Conservation (phyloP, 2,113 vertebrate genomes). For the Alexandromys fortis region DNA sequence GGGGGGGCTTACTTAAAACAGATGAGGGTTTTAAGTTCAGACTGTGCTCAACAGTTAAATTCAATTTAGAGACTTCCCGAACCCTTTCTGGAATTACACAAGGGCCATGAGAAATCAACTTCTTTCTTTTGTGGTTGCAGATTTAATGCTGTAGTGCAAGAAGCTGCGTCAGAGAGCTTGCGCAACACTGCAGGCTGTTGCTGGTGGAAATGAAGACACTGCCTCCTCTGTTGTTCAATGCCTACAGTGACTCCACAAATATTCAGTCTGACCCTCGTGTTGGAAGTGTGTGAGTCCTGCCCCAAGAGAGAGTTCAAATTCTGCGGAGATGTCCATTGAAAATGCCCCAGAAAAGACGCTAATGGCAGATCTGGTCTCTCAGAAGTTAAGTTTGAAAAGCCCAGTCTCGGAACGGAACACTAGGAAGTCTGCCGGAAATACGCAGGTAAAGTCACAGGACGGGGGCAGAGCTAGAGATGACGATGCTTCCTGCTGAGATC, state of each 20-base stretch:
- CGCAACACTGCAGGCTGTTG: constrained; percentile 56
- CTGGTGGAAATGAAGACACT: constrained; percentile 27
- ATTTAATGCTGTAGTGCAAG: constrained; percentile 74
- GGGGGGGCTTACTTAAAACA: constrained; percentile 73
- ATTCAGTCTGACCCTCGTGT: background rate
- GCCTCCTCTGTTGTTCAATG: constrained; percentile 69
- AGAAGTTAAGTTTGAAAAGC: constrained; percentile 61
- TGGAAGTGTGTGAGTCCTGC: background rate
- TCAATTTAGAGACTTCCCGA: constrained; percentile 78
- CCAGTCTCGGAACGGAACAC: constrained; percentile 42
- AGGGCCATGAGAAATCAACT: constrained; percentile 74
- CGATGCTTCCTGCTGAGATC: constrained; percentile 44
- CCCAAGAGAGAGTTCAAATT: constrained; percentile 36
- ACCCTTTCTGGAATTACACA: constrained; percentile 74
- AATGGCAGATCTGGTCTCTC: constrained; percentile 5
- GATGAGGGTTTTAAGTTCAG: constrained; percentile 68
- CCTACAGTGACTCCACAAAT: constrained; percentile 53
- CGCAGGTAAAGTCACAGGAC: constrained; percentile 3
- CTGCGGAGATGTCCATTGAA: background rate
- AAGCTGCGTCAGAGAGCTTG: constrained; percentile 77
- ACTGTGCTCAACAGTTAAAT: constrained; percentile 66
- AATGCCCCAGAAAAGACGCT: constrained; percentile 49
- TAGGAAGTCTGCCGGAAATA: constrained; percentile 34
- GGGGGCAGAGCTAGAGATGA: background rate
- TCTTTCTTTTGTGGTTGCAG: constrained; percentile 64